Conservation (phyloP, 2,113 vertebrate genomes). For the Mystacornis crossleyi region DNA sequence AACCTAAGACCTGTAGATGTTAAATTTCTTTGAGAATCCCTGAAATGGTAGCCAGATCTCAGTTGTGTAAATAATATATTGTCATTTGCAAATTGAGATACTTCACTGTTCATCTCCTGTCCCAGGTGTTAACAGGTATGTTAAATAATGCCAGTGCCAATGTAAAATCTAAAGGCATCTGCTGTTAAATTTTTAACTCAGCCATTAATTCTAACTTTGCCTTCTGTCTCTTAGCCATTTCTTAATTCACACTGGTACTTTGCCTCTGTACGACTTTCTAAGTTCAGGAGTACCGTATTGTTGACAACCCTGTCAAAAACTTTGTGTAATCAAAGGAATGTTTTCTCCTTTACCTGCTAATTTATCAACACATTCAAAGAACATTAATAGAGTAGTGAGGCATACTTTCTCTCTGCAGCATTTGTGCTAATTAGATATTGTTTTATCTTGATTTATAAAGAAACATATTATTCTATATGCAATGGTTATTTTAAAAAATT, state of each 20-base stretch:
- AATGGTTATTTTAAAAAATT: background rate
- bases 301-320: background rate
- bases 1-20: background rate
- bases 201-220: slow-evolving; percentile 11
- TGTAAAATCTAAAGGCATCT: background rate
- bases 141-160: slow-evolving; percentile 38
- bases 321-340: background rate
- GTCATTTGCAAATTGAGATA: background rate
- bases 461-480: background rate
- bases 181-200: slow-evolving; percentile 43
- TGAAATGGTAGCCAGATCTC: background rate
- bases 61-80: slow-evolving; percentile 12
- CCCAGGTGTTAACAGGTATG: slow-evolving; percentile 13
- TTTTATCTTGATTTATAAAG: background rate
- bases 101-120: background rate
- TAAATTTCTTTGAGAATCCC: background rate
- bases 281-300: background rate
- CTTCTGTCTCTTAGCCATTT: background rate
- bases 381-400: background rate
- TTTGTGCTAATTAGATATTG: background rate
- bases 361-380: background rate
- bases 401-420: background rate
- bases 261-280: background rate
- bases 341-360: background rate
- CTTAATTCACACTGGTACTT: background rate